Evolutionary conservation across 2,888 invertebrate genomes (phyloP), one percentile per base, ranked within the genome.

Genomic region (Tanytarsus gracilentus): DNA sequence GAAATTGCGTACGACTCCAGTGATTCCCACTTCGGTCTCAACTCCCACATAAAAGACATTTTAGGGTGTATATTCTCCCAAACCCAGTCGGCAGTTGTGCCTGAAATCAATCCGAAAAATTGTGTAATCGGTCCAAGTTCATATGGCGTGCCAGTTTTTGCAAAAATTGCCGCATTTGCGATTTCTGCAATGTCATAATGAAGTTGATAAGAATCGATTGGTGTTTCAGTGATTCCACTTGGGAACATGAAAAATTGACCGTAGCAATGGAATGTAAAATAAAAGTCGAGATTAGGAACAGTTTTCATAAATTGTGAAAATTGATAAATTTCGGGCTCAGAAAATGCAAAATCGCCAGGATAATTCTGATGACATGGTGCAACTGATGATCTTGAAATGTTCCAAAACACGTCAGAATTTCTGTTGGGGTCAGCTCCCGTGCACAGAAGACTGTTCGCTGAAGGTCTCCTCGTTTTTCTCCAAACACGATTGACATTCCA

Each of bases 361-460:
- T 78, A 89, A 0, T 72, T 78, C 3, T 86, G 81, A 0, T 77
- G 67, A 64, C 86, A 83, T 0, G 83, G 77, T 48, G 75, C 65
- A 1, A 63, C 69, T 63, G 80, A 82, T 0, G 81, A 72, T 11
- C 85, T 82, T 26, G 76, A 74, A 21, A 76, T 76, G 1, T 27
- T 18, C 26, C 25, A 49, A 49, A 80, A 79, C 67, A 77, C 81
- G 62, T 77, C 82, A 82, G 84, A 89, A 70, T 89, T 89, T 63
- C 89, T 78, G 69, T 90, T 90, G 1, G 86, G 80, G 71, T 90
- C 89, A 1, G 81, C 80, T 4, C 89, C 89, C 61, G 71, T 70
- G 64, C 84, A 80, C 11, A 49, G 14, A 4, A 18, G 25, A 14
- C 27, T 49, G 2, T n/a, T 7, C 7, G 49, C 27, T 49, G n/a